These are phyloP conservation scores for Frankliniella fusca DNA, from an alignment of 2,888 invertebrate species.

Conservation along the genomic window DNA sequence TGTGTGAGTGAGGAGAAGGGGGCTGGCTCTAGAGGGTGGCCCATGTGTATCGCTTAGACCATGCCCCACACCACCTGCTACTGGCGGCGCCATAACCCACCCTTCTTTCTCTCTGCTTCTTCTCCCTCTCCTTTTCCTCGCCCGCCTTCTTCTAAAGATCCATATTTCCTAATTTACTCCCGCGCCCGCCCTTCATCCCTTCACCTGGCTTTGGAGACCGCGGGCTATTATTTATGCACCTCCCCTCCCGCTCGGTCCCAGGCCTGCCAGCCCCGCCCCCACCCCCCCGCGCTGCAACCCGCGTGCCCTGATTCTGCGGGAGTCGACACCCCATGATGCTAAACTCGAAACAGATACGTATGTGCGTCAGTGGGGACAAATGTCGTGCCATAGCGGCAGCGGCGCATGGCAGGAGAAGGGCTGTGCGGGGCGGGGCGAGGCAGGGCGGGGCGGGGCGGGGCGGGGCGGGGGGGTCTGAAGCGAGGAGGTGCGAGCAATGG, in stretches of 20 bases:
- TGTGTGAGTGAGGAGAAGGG: neutral
- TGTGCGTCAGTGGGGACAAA: neutral
- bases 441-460: neutral
- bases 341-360: too few relatives aligned
- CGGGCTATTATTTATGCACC: neutral
- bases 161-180: constrained; percentile 14
- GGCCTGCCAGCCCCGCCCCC: too few relatives aligned
- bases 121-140: neutral
- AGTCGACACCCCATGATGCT: too few relatives aligned
- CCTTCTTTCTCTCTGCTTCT: neutral
- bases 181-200: too few relatives aligned
- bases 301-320: too few relatives aligned
- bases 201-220: neutral
- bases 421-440: too few relatives aligned
- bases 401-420: too few relatives aligned
- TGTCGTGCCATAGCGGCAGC: neutral
- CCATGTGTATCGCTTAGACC: constrained; percentile 23
- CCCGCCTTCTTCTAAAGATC: neutral
- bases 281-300: too few relatives aligned
- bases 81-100: constrained; percentile 1
- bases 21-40: neutral
- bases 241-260: too few relatives aligned
- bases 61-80: neutral
- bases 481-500: neutral
- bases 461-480: neutral